Evolutionary conservation across 1,140 invertebrate species (phyloP).

Genomic region (Halesus radiatus): DNA sequence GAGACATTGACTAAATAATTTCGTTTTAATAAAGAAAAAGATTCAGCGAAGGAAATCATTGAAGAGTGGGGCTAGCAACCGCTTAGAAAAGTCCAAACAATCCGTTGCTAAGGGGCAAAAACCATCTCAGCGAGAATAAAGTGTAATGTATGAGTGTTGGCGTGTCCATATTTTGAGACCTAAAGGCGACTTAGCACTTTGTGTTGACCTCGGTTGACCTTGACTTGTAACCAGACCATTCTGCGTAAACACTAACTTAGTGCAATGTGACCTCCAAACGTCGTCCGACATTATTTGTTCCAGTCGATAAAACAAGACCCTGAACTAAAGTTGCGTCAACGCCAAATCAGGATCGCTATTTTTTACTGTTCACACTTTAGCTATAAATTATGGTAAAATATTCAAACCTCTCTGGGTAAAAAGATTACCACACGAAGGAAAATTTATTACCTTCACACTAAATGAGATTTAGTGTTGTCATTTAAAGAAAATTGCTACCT

Average conservation of each 20-base stretch:
- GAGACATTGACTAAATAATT: constrained; percentile 31
- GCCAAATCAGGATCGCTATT: too few relatives aligned
- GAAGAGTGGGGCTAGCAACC: constrained; percentile 9
- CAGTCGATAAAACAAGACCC: constrained; percentile 10
- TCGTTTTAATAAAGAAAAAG: neutral
- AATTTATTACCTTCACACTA: too few relatives aligned
- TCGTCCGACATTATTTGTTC: neutral
- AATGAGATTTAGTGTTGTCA: too few relatives aligned
- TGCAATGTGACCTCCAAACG: constrained; percentile 13
- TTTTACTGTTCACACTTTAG: too few relatives aligned
- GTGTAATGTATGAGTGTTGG: neutral
- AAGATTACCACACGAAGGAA: too few relatives aligned
- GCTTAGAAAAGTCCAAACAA: constrained; percentile 28
- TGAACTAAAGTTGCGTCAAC: neutral
- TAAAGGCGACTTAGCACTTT: neutral
- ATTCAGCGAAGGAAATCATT: neutral
- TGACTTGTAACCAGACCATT: neutral
- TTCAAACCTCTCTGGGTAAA: too few relatives aligned
- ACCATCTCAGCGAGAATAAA: constrained; percentile 19
- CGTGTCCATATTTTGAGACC: constrained; percentile 1
- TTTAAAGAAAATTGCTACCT: too few relatives aligned
- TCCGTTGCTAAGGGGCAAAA: constrained; percentile 22
- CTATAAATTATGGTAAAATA: too few relatives aligned
- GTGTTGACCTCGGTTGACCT: constrained; percentile 15
- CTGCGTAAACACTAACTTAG: neutral